Conservation (phyloP, 1,140 invertebrate genomes). For the Dinothrombium tinctorium region DNA sequence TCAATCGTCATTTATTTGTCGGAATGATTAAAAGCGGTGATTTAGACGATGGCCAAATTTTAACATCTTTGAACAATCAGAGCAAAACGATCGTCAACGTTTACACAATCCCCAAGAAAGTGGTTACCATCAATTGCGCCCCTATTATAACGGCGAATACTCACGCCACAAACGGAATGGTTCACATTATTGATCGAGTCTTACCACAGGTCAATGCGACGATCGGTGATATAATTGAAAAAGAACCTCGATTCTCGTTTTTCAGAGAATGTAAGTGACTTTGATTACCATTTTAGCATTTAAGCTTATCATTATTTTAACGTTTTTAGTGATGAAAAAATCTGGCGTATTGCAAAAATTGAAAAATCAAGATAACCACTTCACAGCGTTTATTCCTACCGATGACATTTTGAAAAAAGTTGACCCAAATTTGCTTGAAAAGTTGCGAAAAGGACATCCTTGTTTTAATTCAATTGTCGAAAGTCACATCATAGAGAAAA, state of each 20-base stretch:
- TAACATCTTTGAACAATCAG: constrained; percentile 2
- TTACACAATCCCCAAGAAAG: constrained; percentile 14
- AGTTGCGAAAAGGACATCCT: neutral
- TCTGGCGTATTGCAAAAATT: constrained; percentile 14
- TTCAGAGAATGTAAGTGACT: constrained; percentile 24
- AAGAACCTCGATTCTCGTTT: constrained; percentile 25
- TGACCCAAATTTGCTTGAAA: constrained; percentile 14
- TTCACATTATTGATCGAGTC: constrained; percentile 28
- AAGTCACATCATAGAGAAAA: constrained; percentile 35
- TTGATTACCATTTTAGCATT: constrained; percentile 7
- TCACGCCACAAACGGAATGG: constrained; percentile 27
- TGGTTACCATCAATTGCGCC: constrained; percentile 24
- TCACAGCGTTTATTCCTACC: constrained; percentile 30
- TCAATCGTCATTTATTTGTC: constrained; percentile 4
- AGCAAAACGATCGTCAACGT: constrained; percentile 10
- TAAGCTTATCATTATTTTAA: constrained; percentile 8
- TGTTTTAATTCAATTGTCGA: neutral
- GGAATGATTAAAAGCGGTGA: constrained; percentile 11
- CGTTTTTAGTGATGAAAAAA: neutral
- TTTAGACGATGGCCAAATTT: constrained; percentile 5
- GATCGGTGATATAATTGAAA: constrained; percentile 24
- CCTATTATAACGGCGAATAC: constrained; percentile 21
- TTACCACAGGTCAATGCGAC: constrained; percentile 25
- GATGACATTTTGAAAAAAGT: constrained; percentile 26
- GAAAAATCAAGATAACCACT: constrained; percentile 21